A percentile compares a stretch with the other conserved stretches of the same genome.
Evolutionary conservation across 2,888 invertebrate species (phyloP).

Genomic region (Hecatera dysodea): DNA sequence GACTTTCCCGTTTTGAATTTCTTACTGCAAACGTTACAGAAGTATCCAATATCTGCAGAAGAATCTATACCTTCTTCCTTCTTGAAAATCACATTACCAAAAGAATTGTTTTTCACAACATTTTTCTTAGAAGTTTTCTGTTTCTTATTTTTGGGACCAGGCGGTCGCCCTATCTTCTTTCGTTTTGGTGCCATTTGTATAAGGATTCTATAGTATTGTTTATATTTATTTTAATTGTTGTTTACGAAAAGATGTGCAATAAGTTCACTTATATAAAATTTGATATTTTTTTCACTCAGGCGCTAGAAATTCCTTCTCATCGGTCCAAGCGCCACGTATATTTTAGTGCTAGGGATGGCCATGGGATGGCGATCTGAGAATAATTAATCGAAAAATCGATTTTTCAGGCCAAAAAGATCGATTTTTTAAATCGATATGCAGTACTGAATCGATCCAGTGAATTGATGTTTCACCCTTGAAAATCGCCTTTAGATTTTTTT

Average conservation of each 20-base stretch:
- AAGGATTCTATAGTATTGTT: slow-evolving; percentile 47
- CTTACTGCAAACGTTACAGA: slow-evolving; percentile 56
- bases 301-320: slow-evolving; percentile 69
- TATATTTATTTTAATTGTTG: slow-evolving; percentile 64
- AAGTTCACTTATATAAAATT: slow-evolving; percentile 76
- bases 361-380: too few species aligned
- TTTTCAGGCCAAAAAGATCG: too few species aligned
- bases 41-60: slow-evolving; percentile 21
- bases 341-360: too few species aligned
- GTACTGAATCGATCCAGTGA: too few species aligned
- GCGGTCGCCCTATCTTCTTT: slow-evolving; percentile 76
- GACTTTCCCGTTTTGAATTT: slow-evolving; percentile 46
- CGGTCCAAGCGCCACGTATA: slow-evolving; percentile 30
- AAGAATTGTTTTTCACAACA: slow-evolving; percentile 29
- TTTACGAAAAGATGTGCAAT: slow-evolving; percentile 67
- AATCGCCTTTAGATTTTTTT: too few species aligned
- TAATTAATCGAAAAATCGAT: too few species aligned
- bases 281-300: slow-evolving; percentile 89
- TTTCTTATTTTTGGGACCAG: slow-evolving; percentile 73
- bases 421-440: too few species aligned
- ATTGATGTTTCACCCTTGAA: too few species aligned
- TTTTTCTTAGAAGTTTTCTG: slow-evolving; percentile 51
- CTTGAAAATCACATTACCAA: slow-evolving; percentile 20
- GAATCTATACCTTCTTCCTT: slow-evolving; percentile 20
- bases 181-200: slow-evolving; percentile 81